Conservation (phyloP, 2,113 vertebrate species). For the Oxygymnocypris stewartii region DNA sequence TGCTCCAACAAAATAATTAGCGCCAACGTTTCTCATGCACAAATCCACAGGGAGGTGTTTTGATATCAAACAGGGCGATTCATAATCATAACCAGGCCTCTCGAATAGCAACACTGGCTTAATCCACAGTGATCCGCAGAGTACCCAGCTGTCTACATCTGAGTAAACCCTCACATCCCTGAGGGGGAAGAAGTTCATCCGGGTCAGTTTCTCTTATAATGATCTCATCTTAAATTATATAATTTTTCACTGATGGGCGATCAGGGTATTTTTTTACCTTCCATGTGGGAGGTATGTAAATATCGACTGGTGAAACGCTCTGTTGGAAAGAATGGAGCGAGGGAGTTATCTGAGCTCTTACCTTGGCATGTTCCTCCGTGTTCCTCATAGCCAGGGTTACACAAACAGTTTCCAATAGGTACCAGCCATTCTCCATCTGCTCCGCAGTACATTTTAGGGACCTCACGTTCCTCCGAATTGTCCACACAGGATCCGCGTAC, state of each 20-base stretch:
- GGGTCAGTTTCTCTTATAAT: constrained; percentile 19
- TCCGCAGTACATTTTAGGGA: constrained; percentile 99
- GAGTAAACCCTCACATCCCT: constrained; percentile 21
- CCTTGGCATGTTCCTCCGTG: constrained; percentile 89
- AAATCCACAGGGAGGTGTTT: constrained; percentile 48
- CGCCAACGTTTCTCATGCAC: constrained; percentile 16
- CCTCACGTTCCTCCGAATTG: constrained; percentile 94
- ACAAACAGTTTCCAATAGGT: constrained; percentile 95
- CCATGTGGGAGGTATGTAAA: neutral
- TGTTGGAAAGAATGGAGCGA: neutral
- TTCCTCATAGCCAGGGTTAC: constrained; percentile 90
- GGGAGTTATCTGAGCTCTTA: constrained; percentile 67
- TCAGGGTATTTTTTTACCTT: neutral
- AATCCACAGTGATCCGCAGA: constrained; percentile 43
- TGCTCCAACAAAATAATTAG: constrained; percentile 52
- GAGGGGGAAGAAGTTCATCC: constrained; percentile 15
- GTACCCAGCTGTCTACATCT: constrained; percentile 46
- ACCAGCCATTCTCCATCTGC: constrained; percentile 99
- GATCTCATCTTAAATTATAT: constrained; percentile 30
- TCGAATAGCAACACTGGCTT: constrained; percentile 28
- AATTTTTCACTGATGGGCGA: neutral
- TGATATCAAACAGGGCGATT: constrained; percentile 53
- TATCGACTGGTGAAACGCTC: neutral
- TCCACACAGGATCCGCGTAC: constrained; percentile 98
- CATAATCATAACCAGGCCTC: constrained; percentile 50